Evolutionary conservation across 1,140 invertebrate genomes (phyloP), one percentile per base, ranked within the genome.

Genomic region (Pogonomyrmex barbatus): DNA sequence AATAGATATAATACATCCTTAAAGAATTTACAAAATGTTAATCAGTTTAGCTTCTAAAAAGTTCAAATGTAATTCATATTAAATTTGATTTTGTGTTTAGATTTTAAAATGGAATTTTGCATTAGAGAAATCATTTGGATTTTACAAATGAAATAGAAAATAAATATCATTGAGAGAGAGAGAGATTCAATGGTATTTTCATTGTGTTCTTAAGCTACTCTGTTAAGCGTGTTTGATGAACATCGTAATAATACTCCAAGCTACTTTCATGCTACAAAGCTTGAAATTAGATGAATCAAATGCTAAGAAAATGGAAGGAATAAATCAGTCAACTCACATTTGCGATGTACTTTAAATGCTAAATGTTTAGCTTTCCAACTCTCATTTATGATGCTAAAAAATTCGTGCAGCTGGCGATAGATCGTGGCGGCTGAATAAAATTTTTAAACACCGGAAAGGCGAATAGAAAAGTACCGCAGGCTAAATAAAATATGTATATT

Each of bases 401-500:
- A 75, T 45, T 76, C 8, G n/a, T 5, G 8, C 6, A 33, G 42
- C 14, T 33, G 17, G 5, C 75, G 39, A 77, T 62, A 63, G 63
- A 77, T 54, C 9, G 30, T 63, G 12, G 24, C 36, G 17, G 24
- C 30, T 45, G 47, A 33, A 77, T 62, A 77, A 60, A 45, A 77
- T 62, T 45, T 60, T 77, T 5, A 77, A 77, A 33, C 42, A 30
- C n/a, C 0, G n/a, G n/a, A n/a, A n/a, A n/a, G n/a, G 2, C 39
- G 8, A 60, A 77, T 62, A 45, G 42, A 45, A 62, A 60, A 56
- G 14, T 62, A 62, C 39, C 39, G 42, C 73, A 42, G 24, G 54
- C 36, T 58, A 58, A 58, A 76, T 58, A 47, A 77, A 10, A 47
- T 14, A 77, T 63, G 24, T 47, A 77, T 47, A 63, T 24, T 47